A percentile compares a stretch with the other conserved stretches of the same genome.
Conservation (phyloP, 2,888 invertebrate genomes). For the Temnothorax ravouxi region DNA sequence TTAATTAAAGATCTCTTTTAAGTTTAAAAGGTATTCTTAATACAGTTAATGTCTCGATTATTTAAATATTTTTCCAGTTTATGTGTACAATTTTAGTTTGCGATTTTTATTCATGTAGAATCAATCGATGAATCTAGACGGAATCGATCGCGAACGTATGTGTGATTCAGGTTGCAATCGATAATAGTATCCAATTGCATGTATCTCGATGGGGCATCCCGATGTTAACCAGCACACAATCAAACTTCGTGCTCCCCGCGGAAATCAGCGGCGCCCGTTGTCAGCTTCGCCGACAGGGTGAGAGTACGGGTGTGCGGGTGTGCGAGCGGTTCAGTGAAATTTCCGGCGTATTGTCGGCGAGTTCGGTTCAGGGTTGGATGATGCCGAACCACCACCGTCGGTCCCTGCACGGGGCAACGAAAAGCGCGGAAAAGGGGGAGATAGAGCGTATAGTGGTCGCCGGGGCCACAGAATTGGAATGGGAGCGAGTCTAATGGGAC, state of each 20-base stretch:
- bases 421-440: conserved; percentile 59
- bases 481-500: conserved; percentile 75
- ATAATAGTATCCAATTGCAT: conserved; percentile 48
- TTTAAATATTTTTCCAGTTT: not conserved
- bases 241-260: conserved; percentile 76
- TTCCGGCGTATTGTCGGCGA: conserved; percentile 80
- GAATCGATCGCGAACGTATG: conserved; percentile 25
- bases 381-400: conserved; percentile 68
- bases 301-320: conserved; percentile 54
- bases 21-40: not conserved
- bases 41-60: not conserved
- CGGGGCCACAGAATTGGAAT: conserved; percentile 58
- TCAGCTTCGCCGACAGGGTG: conserved; percentile 50
- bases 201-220: conserved; percentile 51
- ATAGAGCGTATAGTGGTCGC: conserved; percentile 52
- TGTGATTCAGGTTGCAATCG: conserved; percentile 22
- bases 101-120: not conserved
- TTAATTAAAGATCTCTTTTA: not conserved
- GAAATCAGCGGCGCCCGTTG: conserved; percentile 81
- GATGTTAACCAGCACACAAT: conserved; percentile 45
- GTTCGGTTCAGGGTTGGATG: conserved; percentile 69
- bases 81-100: not conserved
- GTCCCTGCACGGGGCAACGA: conserved; percentile 66
- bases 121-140: not conserved
- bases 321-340: conserved; percentile 79